A percentile compares a stretch with the other conserved stretches of the same genome.
phyloP scores from a whole-genome alignment of 2,888 invertebrate species.

The Liopterus haemorrhoidalis region DNA sequence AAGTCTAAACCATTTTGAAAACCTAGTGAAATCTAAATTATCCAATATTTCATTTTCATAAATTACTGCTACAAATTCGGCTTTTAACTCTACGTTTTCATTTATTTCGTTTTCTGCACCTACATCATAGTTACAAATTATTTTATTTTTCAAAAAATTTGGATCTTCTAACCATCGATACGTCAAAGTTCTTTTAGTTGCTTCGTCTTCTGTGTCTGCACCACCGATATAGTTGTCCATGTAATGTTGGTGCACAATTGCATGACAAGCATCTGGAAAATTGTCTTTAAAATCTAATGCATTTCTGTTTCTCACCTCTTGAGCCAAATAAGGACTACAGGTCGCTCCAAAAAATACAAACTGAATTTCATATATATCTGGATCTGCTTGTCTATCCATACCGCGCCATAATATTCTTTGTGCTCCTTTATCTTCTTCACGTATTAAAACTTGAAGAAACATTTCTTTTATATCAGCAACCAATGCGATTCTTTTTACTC shows the following conservation, averaged over 20 bases:
- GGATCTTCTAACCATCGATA: no score
- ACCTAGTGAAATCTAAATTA: no score
- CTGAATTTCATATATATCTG: constrained; percentile 21
- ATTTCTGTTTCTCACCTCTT: constrained; percentile 28
- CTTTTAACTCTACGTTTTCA: no score
- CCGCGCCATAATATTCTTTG: constrained; percentile 37
- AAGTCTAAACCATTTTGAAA: no score
- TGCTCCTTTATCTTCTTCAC: constrained; percentile 30
- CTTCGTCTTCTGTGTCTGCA: constrained; percentile 25
- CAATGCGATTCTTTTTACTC: constrained; percentile 37
- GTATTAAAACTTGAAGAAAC: constrained; percentile 22
- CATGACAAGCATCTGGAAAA: constrained; percentile 21
- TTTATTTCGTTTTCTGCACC: no score
- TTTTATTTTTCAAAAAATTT: no score
- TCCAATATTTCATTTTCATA: no score
- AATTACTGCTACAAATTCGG: no score
- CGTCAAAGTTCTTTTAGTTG: no score
- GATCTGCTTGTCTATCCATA: constrained; percentile 13
- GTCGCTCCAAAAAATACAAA: constrained; percentile 28
- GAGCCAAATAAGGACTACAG: constrained; percentile 22
- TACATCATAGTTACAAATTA: no score
- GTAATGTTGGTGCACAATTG: constrained; percentile 25
- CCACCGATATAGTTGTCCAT: constrained; percentile 30
- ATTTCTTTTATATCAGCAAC: constrained; percentile 34
- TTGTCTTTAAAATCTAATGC: constrained; percentile 17